These are phyloP conservation scores for Drosophila phalerata DNA, from an alignment of 2,888 invertebrate species.

Conservation along the genomic window DNA sequence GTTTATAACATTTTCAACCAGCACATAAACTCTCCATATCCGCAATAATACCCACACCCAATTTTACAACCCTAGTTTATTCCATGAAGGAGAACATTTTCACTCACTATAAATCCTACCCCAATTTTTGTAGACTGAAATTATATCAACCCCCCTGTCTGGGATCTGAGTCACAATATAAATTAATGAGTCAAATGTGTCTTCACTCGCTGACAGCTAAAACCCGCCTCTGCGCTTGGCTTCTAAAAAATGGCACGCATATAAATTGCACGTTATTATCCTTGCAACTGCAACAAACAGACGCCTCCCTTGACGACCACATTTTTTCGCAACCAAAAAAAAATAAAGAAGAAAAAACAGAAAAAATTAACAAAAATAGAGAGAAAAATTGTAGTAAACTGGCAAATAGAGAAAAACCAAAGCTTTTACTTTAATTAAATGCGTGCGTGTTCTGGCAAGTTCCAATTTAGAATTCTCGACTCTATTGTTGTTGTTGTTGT, in stretches of 20 bases:
- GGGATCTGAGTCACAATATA: background rate
- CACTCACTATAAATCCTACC: constrained; percentile 22
- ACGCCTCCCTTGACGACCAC: constrained; percentile 64
- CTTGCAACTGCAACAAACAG: constrained; percentile 43
- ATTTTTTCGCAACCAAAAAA: constrained; percentile 41
- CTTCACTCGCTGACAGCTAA: constrained; percentile 22
- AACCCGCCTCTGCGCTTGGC: constrained; percentile 10
- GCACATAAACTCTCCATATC: background rate
- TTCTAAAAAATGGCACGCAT: constrained; percentile 59
- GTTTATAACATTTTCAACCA: background rate
- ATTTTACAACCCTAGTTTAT: background rate
- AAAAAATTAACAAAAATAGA: constrained; percentile 29
- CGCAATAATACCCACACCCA: background rate
- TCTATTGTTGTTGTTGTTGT: constrained; percentile 15
- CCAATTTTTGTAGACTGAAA: constrained; percentile 11
- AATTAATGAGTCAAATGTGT: constrained; percentile 33
- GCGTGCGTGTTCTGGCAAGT: constrained; percentile 71
- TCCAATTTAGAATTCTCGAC: constrained; percentile 66
- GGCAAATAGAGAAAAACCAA: constrained; percentile 50
- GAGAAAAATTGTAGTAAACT: constrained; percentile 28
- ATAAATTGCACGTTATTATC: constrained; percentile 74
- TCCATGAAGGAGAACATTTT: background rate
- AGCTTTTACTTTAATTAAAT: constrained; percentile 79
- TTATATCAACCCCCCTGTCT: background rate
- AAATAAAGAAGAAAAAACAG: constrained; percentile 15